Evolutionary conservation across 2,797 vertebrate species (phyloP).

Genomic region (Takifugu rubripes): DNA sequence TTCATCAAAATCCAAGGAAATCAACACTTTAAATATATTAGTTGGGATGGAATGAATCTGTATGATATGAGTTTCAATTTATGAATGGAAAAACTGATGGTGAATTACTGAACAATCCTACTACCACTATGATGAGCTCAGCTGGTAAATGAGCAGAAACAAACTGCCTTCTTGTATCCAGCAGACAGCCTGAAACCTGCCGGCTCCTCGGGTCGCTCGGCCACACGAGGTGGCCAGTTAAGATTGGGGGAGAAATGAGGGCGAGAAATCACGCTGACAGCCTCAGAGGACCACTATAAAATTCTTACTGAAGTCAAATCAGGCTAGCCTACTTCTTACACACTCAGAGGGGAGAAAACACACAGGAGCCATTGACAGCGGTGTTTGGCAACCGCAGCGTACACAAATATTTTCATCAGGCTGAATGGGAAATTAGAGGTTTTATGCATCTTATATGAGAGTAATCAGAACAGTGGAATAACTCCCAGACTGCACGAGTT

Average conservation of each 20-base stretch:
- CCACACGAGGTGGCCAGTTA: constrained; percentile 39
- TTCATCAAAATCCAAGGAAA: too few relatives aligned
- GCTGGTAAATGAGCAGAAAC: background rate
- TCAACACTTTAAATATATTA: too few relatives aligned
- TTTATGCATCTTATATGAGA: constrained; percentile 57
- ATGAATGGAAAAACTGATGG: too few relatives aligned
- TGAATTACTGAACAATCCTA: too few relatives aligned
- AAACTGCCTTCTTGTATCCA: background rate
- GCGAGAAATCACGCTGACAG: constrained; percentile 40
- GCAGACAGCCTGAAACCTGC: constrained; percentile 3
- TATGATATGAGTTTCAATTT: too few relatives aligned
- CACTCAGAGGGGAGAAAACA: constrained; percentile 14
- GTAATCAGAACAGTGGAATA: constrained; percentile 31
- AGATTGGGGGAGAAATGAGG: constrained; percentile 43
- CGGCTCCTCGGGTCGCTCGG: constrained; percentile 25
- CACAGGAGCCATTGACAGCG: constrained; percentile 13
- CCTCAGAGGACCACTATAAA: constrained; percentile 40
- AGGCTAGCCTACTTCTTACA: constrained; percentile 45
- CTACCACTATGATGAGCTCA: too few relatives aligned
- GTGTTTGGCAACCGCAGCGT: constrained; percentile 35
- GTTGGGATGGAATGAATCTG: too few relatives aligned
- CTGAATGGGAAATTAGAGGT: constrained; percentile 50
- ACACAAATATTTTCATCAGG: constrained; percentile 5
- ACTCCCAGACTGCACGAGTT: constrained; percentile 10
- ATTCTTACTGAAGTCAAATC: constrained; percentile 49